Base-by-base conservation (phyloP, 1,140 invertebrate genomes). In the Condylostylus longicornis region DNA sequence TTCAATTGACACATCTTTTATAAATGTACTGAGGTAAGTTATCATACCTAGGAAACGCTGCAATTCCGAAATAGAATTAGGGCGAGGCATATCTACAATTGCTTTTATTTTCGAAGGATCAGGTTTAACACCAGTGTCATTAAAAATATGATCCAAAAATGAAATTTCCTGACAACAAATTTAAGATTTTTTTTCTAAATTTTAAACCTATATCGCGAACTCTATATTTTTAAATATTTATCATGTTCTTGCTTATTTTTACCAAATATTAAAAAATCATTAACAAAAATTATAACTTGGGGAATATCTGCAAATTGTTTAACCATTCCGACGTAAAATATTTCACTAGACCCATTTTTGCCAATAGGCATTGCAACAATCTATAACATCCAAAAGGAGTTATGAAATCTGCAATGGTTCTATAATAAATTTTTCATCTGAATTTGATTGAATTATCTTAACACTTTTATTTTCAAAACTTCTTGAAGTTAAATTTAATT, bases 311-410 rank as follows among this genome's bases (percentile, higher is more conserved):
- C 42, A 22, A 63, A 47, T 23, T 47, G 42, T 42, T 50, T 43
- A 14, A 49, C 38, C 32, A 53, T 51, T n/a, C 42, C 33, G 34
- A 33, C 36, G 37, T 59, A 51, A 44, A 64, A 66, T 1, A 55
- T 44, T 41, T 61, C 58, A 15, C 51, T 34, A 57, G 53, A 8
- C 40, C 41, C n/a, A n/a, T n/a, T n/a, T 3, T 67, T 44, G 3
- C 65, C 64, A 49, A 67, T 62, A 2, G 62, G 54, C 52, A 68
- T 43, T 43, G 35, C 53, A 52, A 25, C 51, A 27, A 21, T 48
- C 36, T 15, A 47, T 44, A 18, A 41, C 48, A 20, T 51, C 59
- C 64, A 53, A 61, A 66, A 8, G 62, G 61, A 17, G 64, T 65
- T 18, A 46, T 58, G 46, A 68, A 67, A 22, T 66, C 68, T 37